phyloP scores from a whole-genome alignment of 2,888 invertebrate species.

The Drosophila melanosoma region DNA sequence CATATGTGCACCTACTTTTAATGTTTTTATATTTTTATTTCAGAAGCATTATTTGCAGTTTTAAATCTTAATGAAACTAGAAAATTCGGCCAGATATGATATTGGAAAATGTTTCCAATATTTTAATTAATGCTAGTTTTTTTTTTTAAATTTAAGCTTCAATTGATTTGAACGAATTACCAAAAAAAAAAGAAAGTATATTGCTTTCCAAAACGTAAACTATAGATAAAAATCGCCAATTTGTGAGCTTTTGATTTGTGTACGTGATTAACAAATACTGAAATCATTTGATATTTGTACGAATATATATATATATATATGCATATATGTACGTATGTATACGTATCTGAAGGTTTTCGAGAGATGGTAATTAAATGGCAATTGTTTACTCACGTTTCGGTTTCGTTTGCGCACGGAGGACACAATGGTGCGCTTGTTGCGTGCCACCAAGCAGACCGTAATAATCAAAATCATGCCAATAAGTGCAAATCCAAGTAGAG shows the following conservation, averaged over 20 bases:
- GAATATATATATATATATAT: neutral
- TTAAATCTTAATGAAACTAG: neutral
- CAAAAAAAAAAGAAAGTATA: neutral
- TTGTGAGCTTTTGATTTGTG: neutral
- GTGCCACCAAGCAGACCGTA: conserved; percentile 86
- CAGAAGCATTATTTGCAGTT: neutral
- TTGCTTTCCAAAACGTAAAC: neutral
- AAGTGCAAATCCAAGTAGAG: conserved; percentile 85
- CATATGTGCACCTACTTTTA: neutral
- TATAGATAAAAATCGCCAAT: neutral
- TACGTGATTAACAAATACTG: neutral
- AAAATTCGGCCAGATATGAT: neutral
- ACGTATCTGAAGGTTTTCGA: conserved; percentile 33
- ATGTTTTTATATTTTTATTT: neutral
- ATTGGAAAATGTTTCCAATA: neutral
- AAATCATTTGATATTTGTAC: neutral
- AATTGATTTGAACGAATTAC: neutral
- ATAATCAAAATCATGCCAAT: conserved; percentile 86
- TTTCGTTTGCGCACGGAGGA: conserved; percentile 84
- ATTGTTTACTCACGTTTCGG: conserved; percentile 82
- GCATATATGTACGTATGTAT: neutral
- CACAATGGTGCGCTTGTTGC: conserved; percentile 84
- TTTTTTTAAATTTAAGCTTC: neutral
- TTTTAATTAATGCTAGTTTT: neutral
- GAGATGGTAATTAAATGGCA: conserved; percentile 60